Evolutionary conservation across 2,888 invertebrate genomes (phyloP).

Genomic region (Hemithea aestivaria): DNA sequence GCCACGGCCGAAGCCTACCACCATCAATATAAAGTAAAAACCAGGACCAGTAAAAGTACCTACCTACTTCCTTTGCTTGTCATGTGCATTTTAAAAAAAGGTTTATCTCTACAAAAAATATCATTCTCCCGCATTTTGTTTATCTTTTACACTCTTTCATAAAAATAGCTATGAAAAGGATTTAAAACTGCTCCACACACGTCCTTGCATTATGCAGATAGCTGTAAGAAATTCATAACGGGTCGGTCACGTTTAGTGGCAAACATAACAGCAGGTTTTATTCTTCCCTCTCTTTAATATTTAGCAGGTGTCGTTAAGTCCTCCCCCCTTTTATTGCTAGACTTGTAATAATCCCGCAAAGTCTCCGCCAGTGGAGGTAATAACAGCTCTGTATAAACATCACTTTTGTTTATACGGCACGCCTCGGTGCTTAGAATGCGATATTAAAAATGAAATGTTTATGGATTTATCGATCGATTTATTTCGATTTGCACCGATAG

Average conservation of each 20-base stretch:
- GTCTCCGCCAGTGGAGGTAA: constrained; percentile 42
- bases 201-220: constrained; percentile 13
- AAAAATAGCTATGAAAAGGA: no score
- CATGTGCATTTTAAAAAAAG: no score
- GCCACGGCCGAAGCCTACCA: no score
- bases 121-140: no score
- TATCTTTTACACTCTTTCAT: no score
- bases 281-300: constrained; percentile 64
- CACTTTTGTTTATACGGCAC: constrained; percentile 41
- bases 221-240: constrained; percentile 40
- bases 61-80: no score
- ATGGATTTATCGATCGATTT: constrained; percentile 6
- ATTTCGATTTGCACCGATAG: not conserved
- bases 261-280: constrained; percentile 56
- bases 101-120: no score
- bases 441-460: constrained; percentile 21
- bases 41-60: no score
- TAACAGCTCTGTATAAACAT: constrained; percentile 53
- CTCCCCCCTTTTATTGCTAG: constrained; percentile 58
- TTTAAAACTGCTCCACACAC: not conserved
- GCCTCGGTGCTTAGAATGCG: constrained; percentile 31
- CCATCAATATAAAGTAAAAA: no score
- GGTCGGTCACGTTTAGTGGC: constrained; percentile 45
- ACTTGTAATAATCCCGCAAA: constrained; percentile 62
- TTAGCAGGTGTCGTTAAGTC: constrained; percentile 68